Base-by-base conservation (phyloP, 2,888 invertebrate genomes). In the Drosophila nigritarsus region DNA sequence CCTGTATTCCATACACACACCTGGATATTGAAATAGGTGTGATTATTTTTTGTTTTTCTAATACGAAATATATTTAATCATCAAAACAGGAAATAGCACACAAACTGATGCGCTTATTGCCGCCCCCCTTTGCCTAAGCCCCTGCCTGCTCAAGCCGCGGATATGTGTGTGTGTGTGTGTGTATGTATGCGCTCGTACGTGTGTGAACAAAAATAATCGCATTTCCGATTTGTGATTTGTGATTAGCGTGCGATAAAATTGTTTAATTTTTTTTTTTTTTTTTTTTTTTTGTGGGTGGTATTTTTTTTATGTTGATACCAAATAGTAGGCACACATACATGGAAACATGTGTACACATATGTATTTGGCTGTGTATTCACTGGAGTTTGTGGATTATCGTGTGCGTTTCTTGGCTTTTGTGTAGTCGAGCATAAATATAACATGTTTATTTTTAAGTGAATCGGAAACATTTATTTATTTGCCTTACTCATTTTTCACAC, bases 181-280 rank as follows among this genome's bases (percentile, higher is more conserved):
- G 73, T 80, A 24, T 74, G 15, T 30, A 13, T 48, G 27, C 51
- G 61, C 67, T 55, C 55, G 29, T 68, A 68, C 56, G 61, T 74
- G 69, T 85, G 74, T 82, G 66, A 66, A 70, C 74, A 79, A 76
- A 78, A 90, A 81, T 90, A 90, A 90, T 90, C 88, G 84, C 81
- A 90, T 88, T 90, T 88, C 90, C 88, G 87, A 82, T 90, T 87
- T 83, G 87, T 80, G 87, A 84, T 78, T 80, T 82, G 88, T 86
- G 88, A 88, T 90, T 89, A 90, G 89, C 87, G 71, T 72, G 75
- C 86, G 86, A 86, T 82, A 87, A 78, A 72, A 80, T 85, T 85
- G 72, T 71, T 70, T 32, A 45, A 51, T 36, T 49, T 53, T 64
- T 64, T 65, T 48, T 60, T 38, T 54, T 45, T 30, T 51, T n/a